phyloP scores from a whole-genome alignment of 64 coral and sea anemone species.

The Montipora cactus region DNA sequence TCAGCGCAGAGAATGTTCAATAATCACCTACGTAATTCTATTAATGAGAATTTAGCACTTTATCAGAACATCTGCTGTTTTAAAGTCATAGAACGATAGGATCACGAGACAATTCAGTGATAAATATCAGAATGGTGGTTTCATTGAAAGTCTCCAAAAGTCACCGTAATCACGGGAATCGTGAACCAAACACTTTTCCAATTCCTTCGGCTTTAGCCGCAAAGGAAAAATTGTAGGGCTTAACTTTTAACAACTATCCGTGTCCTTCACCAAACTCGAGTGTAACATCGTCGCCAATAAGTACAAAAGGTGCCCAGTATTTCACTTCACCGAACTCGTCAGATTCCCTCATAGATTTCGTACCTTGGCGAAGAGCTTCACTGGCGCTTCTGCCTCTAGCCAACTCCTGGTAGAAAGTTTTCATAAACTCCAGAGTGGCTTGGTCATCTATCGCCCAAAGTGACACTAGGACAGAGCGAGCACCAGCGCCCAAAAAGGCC shows the following conservation, averaged over 20 bases:
- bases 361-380: slow-evolving; percentile 6
- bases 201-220: no score
- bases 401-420: slow-evolving; percentile 31
- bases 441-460: slow-evolving; percentile 27
- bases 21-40: no score
- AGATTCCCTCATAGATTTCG: slow-evolving; percentile 37
- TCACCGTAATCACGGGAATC: no score
- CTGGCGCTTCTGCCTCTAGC: slow-evolving; percentile 34
- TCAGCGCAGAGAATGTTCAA: no score
- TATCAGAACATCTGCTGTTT: no score
- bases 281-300: slow-evolving; percentile 43
- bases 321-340: slow-evolving; percentile 5
- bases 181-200: neutral
- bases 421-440: slow-evolving; percentile 25
- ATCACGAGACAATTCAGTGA: no score
- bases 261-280: neutral
- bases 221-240: no score
- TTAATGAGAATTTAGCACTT: no score
- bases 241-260: neutral
- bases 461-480: slow-evolving; percentile 32
- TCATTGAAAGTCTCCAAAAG: no score
- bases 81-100: no score
- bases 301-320: slow-evolving; percentile 40
- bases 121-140: no score
- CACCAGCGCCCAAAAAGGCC: slow-evolving; percentile 15